Evolutionary conservation across 1,140 invertebrate species (phyloP), one percentile per base, ranked within the genome.

Genomic region (Campoletis sonorensis): DNA sequence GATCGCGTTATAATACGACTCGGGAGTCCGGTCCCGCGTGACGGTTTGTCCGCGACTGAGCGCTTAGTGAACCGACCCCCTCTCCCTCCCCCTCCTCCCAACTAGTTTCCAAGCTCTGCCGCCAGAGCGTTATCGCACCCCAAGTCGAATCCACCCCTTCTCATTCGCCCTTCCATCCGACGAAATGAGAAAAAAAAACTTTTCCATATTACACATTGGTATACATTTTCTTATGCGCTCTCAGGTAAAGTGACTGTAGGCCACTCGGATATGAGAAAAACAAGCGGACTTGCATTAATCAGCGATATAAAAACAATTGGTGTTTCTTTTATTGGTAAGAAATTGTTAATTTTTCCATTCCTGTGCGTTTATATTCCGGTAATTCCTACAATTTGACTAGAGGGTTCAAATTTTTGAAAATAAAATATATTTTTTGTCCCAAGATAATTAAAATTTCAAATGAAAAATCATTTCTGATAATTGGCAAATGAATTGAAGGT

Each of bases 11-110:
- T 45, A 45, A 11, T 45, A 75, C 54, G 70, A 26, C 70, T 81
- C 81, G 81, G n/a, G 16, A 54, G n/a, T 75, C 26, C 67, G 77
- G 79, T 85, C 81, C 79, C 85, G 84, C 88, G 86, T 87, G 85
- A 85, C 87, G 86, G 86, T 81, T 88, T 81, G 82, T 86, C 84
- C 85, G 87, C 86, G 85, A 87, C 89, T 90, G 87, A 86, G 81
- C 79, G 79, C 82, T 86, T 18, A 21, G 79, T 82, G 81, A 85
- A 82, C 85, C 86, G 88, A 88, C 86, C 77, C 86, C 77, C 84
- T 18, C 51, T 72, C 86, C n/a, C n/a, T n/a, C n/a, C n/a, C n/a
- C n/a, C n/a, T n/a, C n/a, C n/a, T 72, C 84, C 51, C 51, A 18
- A 71, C 84, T 83, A 82, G 86, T 87, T 90, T 89, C 86, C 81